phyloP scores from a whole-genome alignment of 1,140 invertebrate species.

The Piezodorus guildinii region DNA sequence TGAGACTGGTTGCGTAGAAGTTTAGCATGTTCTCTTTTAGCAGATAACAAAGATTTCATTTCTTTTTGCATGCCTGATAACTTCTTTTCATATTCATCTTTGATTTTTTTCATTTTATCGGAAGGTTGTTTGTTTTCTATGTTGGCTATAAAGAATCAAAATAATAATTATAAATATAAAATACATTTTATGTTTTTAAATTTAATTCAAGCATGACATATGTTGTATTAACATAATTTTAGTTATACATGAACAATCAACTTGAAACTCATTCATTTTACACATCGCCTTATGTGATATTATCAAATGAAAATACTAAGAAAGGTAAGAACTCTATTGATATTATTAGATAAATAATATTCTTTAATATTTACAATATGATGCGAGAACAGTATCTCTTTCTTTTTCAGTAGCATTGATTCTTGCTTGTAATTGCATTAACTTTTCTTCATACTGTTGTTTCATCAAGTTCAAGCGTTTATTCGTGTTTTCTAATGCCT shows the following conservation, averaged over 20 bases:
- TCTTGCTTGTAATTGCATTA: slow-evolving; percentile 73
- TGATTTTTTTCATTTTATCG: slow-evolving; percentile 74
- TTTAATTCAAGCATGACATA: too few relatives aligned
- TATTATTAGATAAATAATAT: too few relatives aligned
- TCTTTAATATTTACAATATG: slow-evolving; percentile 37
- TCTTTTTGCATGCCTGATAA: slow-evolving; percentile 74
- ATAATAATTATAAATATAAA: neutral
- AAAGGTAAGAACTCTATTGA: too few relatives aligned
- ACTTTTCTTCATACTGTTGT: slow-evolving; percentile 87
- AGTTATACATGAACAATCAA: too few relatives aligned
- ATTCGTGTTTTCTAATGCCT: slow-evolving; percentile 84
- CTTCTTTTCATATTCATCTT: slow-evolving; percentile 83
- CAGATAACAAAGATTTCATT: slow-evolving; percentile 72
- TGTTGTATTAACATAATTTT: too few relatives aligned
- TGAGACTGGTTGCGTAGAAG: slow-evolving; percentile 71
- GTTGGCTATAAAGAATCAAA: neutral
- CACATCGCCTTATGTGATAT: too few relatives aligned
- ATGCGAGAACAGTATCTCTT: slow-evolving; percentile 79
- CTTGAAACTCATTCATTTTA: too few relatives aligned
- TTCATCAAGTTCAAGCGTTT: slow-evolving; percentile 68
- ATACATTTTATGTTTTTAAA: too few relatives aligned
- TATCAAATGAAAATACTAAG: too few relatives aligned
- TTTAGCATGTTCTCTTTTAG: slow-evolving; percentile 80
- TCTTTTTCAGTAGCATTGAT: slow-evolving; percentile 86
- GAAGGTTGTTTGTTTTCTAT: slow-evolving; percentile 38